Evolutionary conservation across 2,797 vertebrate species (phyloP), one percentile per base, ranked within the genome.

Genomic region (Enteromius unitaeniatus): DNA sequence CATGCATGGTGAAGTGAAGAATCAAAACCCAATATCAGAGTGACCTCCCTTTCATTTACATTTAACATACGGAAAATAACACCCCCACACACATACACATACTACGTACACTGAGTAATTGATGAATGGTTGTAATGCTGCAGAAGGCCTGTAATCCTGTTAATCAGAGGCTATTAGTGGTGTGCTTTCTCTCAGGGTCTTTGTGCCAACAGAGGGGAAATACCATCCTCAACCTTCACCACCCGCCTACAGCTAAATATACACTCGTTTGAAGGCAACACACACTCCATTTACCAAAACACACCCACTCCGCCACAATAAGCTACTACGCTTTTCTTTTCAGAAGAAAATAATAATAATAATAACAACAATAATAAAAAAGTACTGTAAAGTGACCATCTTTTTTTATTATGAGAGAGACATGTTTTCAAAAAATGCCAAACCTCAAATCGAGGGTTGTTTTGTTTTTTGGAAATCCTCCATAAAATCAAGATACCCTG

Each of bases 91-190:
- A 58, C 72, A 80, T 47, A 78, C 60, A 73, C 34, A 82, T 68
- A 62, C 86, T 68, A 79, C 45, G 26, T 49, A 62, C 26, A 42
- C 40, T 72, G 75, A 88, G 88, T 93, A 93, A 94, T 93, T 95
- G 92, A 88, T 86, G 89, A 93, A 91, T 91, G 91, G 91, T 89
- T 92, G 91, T 93, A 89, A 92, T 89, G 86, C 87, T 83, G 65
- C 83, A 87, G 88, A 84, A 87, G 86, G 87, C 89, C 89, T 90
- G 91, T 92, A 90, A 90, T 87, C 89, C 91, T 91, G 90, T 90
- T 94, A 93, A 95, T 94, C 94, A 94, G 92, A 86, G 91, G 89
- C 92, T 93, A 94, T 93, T 93, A 93, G 90, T 92, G 88, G 40
- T 64, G 74, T 69, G 67, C 80, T 82, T 85, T 69, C 70, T 84